phyloP scores from a whole-genome alignment of 2,113 vertebrate species.

The Eira barbara region DNA sequence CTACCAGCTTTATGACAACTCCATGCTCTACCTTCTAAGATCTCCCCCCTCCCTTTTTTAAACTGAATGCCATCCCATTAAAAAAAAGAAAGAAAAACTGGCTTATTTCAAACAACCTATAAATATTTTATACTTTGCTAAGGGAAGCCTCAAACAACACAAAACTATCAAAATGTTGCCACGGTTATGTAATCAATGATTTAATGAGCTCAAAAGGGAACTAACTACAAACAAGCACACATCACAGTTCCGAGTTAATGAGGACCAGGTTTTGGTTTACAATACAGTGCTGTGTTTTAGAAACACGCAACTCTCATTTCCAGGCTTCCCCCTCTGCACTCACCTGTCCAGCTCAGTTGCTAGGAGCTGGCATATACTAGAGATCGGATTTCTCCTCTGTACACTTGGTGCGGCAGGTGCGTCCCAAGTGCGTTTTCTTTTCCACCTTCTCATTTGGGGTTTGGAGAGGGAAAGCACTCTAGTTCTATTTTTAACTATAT shows the following conservation, averaged over 20 bases:
- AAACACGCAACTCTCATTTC: background rate
- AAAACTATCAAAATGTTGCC: conserved; percentile 49
- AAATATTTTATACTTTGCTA: conserved; percentile 56
- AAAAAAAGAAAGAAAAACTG: background rate
- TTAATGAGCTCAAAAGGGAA: conserved; percentile 41
- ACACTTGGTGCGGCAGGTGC: background rate
- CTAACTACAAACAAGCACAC: background rate
- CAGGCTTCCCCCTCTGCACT: background rate
- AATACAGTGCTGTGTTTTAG: background rate
- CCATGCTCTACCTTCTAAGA: background rate
- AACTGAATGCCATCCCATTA: background rate
- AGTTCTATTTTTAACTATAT: background rate
- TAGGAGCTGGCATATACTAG: background rate
- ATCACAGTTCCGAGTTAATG: background rate
- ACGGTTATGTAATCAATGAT: conserved; percentile 45
- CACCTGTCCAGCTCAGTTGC: background rate
- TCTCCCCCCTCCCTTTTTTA: background rate
- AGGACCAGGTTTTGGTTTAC: background rate
- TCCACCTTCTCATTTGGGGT: background rate
- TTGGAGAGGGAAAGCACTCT: background rate
- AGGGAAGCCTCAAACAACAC: conserved; percentile 59
- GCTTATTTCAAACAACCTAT: conserved; percentile 35
- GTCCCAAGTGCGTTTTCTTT: background rate
- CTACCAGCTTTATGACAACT: background rate
- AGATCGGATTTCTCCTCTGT: background rate